Percentiles rank a stretch among this genome's conserved stretches.
These are phyloP conservation scores for Thunnus thynnus DNA, from an alignment of 2,113 vertebrate genomes.

Conservation along the genomic window DNA sequence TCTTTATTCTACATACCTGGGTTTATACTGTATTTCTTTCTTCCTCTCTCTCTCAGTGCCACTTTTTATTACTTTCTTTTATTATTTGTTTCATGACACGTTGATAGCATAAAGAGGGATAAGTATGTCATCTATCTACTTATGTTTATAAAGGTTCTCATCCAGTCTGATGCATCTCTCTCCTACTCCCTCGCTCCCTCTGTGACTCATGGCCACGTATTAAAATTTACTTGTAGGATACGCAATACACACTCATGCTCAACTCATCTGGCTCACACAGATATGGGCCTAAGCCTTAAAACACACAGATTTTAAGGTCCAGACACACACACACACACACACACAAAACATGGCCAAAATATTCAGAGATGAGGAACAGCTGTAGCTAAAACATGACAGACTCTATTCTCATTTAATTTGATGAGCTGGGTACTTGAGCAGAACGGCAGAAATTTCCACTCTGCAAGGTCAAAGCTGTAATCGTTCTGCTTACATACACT, in stretches of 20 bases:
- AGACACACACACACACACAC: conserved; percentile 19
- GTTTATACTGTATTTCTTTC: neutral
- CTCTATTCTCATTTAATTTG: neutral
- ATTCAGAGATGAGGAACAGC: conserved; percentile 54
- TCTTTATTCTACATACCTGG: neutral
- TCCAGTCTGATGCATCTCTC: neutral
- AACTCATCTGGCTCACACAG: conserved; percentile 22
- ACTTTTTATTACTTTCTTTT: too few relatives aligned
- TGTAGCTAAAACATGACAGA: conserved; percentile 42
- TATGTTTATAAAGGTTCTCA: neutral
- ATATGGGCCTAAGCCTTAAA: neutral
- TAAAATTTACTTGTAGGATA: conserved; percentile 26
- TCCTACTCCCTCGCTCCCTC: neutral
- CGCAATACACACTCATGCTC: too few relatives aligned
- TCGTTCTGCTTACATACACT: conserved; percentile 5
- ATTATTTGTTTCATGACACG: too few relatives aligned
- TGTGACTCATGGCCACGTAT: conserved; percentile 30
- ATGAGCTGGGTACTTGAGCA: neutral
- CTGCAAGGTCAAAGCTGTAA: conserved; percentile 6
- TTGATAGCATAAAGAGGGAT: neutral
- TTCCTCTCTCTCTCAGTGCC: too few relatives aligned
- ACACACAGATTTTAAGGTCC: neutral
- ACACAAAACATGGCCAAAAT: conserved; percentile 51
- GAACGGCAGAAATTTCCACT: conserved; percentile 29
- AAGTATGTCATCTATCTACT: neutral